phyloP scores from a whole-genome alignment of 1,140 invertebrate genomes.

The Dreissena polymorpha region DNA sequence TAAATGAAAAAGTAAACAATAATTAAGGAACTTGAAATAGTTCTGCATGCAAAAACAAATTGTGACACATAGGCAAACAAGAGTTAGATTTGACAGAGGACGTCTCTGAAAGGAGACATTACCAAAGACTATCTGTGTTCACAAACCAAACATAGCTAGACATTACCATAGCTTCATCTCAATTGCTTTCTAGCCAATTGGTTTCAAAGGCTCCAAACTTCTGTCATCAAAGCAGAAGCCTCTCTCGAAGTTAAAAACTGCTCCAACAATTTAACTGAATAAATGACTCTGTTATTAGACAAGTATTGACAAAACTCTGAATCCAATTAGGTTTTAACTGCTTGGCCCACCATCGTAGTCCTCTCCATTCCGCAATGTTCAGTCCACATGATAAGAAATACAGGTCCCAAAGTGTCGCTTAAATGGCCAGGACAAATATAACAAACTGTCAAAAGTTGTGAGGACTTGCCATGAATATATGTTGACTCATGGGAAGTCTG shows the following conservation, averaged over 20 bases:
- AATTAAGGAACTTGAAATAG: no score
- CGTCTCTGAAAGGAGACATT: no score
- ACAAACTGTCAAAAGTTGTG: slow-evolving; percentile 50
- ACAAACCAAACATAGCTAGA: no score
- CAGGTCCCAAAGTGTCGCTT: slow-evolving; percentile 33
- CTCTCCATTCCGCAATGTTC: slow-evolving; percentile 36
- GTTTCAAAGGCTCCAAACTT: neutral
- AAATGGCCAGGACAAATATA: slow-evolving; percentile 38
- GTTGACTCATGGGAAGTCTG: slow-evolving; percentile 20
- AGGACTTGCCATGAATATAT: slow-evolving; percentile 9
- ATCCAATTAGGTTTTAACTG: slow-evolving; percentile 59
- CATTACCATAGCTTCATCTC: no score
- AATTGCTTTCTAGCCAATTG: no score
- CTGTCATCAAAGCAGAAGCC: neutral
- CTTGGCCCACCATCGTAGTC: slow-evolving; percentile 30
- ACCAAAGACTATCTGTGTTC: no score
- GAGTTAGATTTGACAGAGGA: no score
- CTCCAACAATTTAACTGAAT: slow-evolving; percentile 44
- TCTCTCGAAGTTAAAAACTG: neutral
- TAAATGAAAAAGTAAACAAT: no score
- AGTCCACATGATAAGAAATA: neutral
- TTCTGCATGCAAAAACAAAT: no score
- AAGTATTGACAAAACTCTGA: slow-evolving; percentile 44
- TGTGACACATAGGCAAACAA: no score
- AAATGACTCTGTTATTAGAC: slow-evolving; percentile 51